Conservation (phyloP, 1,140 invertebrate genomes). For the Mercenaria mercenaria region DNA sequence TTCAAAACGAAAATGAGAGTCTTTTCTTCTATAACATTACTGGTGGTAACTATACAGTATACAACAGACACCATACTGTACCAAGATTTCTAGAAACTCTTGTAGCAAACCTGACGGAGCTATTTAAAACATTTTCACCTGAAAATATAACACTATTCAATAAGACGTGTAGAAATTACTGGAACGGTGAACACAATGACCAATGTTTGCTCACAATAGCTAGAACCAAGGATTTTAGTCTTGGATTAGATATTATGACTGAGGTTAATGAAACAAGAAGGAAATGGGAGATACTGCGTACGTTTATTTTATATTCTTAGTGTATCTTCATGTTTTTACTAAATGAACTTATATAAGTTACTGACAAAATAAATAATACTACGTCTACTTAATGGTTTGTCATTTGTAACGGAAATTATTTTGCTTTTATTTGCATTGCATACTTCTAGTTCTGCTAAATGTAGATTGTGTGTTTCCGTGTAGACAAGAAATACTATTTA, state of each 20-base stretch:
- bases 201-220: slow-evolving; percentile 32
- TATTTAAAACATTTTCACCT: background rate
- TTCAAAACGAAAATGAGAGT: background rate
- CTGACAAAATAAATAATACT: too few relatives aligned
- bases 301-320: background rate
- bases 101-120: background rate
- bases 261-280: background rate
- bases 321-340: too few relatives aligned
- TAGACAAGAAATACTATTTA: too few relatives aligned
- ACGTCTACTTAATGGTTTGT: too few relatives aligned
- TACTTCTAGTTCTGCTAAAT: too few relatives aligned
- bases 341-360: background rate
- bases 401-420: too few relatives aligned
- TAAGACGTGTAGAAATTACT: slow-evolving; percentile 5
- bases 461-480: too few relatives aligned
- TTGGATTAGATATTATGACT: background rate
- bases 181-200: background rate
- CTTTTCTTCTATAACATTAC: background rate
- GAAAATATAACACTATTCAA: slow-evolving; percentile 8
- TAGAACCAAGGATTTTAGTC: background rate
- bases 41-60: background rate
- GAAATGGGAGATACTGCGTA: background rate
- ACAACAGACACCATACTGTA: background rate
- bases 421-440: too few relatives aligned
- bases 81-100: background rate